Base-by-base conservation (phyloP, 2,888 invertebrate genomes). In the Drosophila peninsularis region DNA sequence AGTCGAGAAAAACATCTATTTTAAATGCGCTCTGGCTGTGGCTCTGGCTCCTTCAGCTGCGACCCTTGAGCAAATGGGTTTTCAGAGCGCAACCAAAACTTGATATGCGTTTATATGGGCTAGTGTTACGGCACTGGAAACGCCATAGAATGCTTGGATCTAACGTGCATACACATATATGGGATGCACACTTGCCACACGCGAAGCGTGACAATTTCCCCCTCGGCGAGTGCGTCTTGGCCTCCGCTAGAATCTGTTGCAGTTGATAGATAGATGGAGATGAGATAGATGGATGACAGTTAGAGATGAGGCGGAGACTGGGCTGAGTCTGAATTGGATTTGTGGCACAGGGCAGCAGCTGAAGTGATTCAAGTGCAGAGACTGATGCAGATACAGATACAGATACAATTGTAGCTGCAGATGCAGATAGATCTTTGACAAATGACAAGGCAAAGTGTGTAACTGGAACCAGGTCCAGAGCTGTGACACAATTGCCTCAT, bases 401-500 rank as follows among this genome's bases (percentile, higher is more conserved):
- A 56, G 7, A 30, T 30, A 7, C 24, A 24, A 24, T 6, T 11
- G 19, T n/a, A 36, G 4, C 44, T 50, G n/a, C 34, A 62, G 47
- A 36, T 41, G 27, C 19, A 44, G 62, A 37, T 37, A 45, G 62
- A 88, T 64, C 70, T 69, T 69, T 84, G 82, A 84, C 79, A 88
- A 84, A 71, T 88, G 82, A 73, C 88, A 82, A 88, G 71, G 64
- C 50, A 54, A 47, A 17, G 42, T 49, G 36, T 63, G 78, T 72
- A 78, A 74, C 62, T 62, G 64, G 58, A 80, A 71, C 57, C 61
- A 58, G 67, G 57, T 65, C 67, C 79, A 78, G 65, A 49, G 45
- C 75, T 81, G 85, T 85, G 86, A 88, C 88, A 82, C 86, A 82
- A 85, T 82, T 79, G 82, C 65, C 67, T 53, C 39, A 69, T 82